Base-by-base conservation (phyloP, 2,113 vertebrate species). In the Channa argus region DNA sequence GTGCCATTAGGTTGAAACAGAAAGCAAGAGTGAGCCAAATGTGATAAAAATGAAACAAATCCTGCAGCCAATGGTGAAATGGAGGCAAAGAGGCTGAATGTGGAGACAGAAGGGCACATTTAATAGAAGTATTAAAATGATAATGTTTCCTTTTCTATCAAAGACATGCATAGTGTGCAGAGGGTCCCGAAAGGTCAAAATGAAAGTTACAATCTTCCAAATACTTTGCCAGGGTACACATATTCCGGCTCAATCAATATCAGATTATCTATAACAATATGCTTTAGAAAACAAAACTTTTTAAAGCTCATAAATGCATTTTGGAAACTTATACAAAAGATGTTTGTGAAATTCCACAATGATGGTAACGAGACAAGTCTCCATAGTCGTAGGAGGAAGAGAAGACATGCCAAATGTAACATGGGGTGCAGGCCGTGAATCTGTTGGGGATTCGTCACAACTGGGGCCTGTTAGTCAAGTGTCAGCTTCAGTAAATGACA, bases 11-110 rank as follows among this genome's bases (percentile, higher is more conserved):
- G 51, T 76, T 33, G 36, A 61, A 73, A 34, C 47, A 46, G 45
- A 80, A 69, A 63, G 55, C 56, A 47, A 44, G 44, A 59, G 41
- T 9, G 66, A 82, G 70, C 45, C 66, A 84, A 70, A 68, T 15
- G 37, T 58, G 80, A 77, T 50, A 80, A 54, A 83, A 55, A 39
- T 0, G 6, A 65, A 59, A 51, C 66, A 74, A 78, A 76, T 74
- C 56, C 46, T 46, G 38, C 44, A 80, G 61, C 68, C 62, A 63
- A 54, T 68, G 69, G 68, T 64, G 58, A 70, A 34, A 58, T 5
- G 24, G 4, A 45, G 15, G 15, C 38, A 50, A 14, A 3, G 2
- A 55, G 10, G 37, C 2, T 36, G 13, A 8, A 36, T 38, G 14
- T 5, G 36, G 59, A 15, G 33, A 38, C 4, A 13, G 55, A 62